These are phyloP conservation scores for Melitaea athalia DNA, from an alignment of 2,888 invertebrate species.

Conservation along the genomic window DNA sequence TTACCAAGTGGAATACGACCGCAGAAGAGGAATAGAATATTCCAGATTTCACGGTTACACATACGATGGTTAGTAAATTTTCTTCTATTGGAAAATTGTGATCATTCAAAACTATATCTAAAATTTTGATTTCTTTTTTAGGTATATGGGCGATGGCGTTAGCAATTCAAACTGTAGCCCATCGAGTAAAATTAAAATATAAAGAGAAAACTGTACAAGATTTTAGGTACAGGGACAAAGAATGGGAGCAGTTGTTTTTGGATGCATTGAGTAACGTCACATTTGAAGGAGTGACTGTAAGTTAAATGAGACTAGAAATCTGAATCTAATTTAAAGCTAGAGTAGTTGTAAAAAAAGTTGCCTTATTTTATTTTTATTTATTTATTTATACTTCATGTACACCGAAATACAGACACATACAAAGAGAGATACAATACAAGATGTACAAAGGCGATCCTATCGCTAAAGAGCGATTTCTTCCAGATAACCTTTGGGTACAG, in stretches of 20 bases:
- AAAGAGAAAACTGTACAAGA: constrained; percentile 91
- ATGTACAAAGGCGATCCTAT: no score
- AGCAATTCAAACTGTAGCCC: constrained; percentile 95
- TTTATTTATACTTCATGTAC: no score
- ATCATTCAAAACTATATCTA: background rate
- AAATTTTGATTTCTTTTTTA: constrained; percentile 41
- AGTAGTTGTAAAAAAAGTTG: no score
- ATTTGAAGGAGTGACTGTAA: constrained; percentile 94
- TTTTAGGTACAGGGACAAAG: constrained; percentile 91
- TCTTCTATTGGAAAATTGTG: background rate
- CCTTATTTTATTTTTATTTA: no score
- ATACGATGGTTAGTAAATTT: constrained; percentile 88
- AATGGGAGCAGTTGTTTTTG: constrained; percentile 93
- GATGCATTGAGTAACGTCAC: constrained; percentile 95
- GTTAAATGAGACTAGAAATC: constrained; percentile 38
- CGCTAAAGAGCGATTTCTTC: no score
- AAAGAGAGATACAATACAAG: no score
- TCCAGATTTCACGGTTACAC: constrained; percentile 98
- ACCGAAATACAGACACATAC: no score
- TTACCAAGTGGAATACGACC: constrained; percentile 92
- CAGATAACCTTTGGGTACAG: no score
- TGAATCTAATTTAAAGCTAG: background rate
- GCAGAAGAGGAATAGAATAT: constrained; percentile 90
- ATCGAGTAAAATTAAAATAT: constrained; percentile 85
- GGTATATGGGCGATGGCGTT: constrained; percentile 97